Evolutionary conservation across 2,888 invertebrate genomes (phyloP), one percentile per base, ranked within the genome.

Genomic region (Cremastobaeus sp.): DNA sequence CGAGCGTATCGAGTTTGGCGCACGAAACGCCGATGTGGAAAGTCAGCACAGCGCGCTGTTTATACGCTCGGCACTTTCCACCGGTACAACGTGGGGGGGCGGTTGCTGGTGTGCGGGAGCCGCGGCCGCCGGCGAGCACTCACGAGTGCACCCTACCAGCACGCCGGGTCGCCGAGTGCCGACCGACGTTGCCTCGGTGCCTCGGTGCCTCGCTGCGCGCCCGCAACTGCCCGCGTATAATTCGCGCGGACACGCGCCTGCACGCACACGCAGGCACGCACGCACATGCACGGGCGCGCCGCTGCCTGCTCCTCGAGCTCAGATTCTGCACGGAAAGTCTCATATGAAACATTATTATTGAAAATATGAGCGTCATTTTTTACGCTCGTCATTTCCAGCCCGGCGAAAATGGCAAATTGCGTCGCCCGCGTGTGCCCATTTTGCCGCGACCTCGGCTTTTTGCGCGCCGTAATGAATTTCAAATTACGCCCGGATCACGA

Each of bases 141-240:
- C n/a, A n/a, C n/a, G n/a, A n/a, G 30, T 48, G 54, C 45, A 20
- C 20, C 45, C 11, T 57, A 71, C 71, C 17, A 71, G 39, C 48
- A 70, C 64, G 48, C 48, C n/a, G n/a, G n/a, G n/a, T n/a, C n/a
- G n/a, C n/a, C n/a, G n/a, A n/a, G n/a, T n/a, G 20, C 0, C 0
- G 34, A 34, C 28, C 48, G 25, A 50, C 48, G 70, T 43, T 62
- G 47, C 55, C 50, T 43, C 71, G 57, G n/a, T n/a, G n/a, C n/a
- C n/a, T n/a, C n/a, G n/a, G n/a, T n/a, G n/a, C n/a, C n/a, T n/a
- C n/a, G n/a, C n/a, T n/a, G n/a, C n/a, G n/a, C n/a, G n/a, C 43
- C 50, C 71, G 17, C 64, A 50, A 43, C 35, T 37, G 21, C 32
- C 43, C 25, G 3, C 41, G 43, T 32, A 20, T 43, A 9, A 15